Evolutionary conservation across 2,113 vertebrate species (phyloP).

Genomic region (Eurystomus gularis): DNA sequence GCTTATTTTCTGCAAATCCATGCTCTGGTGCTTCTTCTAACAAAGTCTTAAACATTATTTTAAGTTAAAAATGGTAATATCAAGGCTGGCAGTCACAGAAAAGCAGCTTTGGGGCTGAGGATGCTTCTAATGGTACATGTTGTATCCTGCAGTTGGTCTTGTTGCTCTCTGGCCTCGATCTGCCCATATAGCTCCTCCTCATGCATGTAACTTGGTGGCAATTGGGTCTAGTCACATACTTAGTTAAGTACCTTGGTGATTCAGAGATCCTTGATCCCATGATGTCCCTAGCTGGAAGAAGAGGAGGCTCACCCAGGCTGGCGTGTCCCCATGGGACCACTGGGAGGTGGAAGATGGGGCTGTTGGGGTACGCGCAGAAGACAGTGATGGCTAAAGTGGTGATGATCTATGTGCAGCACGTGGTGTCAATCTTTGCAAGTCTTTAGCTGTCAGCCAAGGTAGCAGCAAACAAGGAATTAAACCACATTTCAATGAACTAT

Average conservation of each 20-base stretch:
- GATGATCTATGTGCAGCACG: rapidly evolving
- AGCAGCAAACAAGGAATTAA: background rate
- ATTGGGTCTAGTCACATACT: rapidly evolving
- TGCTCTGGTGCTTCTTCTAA: background rate
- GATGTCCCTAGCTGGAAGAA: rapidly evolving
- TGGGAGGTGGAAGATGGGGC: rapidly evolving
- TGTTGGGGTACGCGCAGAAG: rapidly evolving
- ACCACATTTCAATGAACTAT: background rate
- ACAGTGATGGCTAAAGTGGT: rapidly evolving
- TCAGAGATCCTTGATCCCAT: background rate
- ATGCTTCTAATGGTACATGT: background rate
- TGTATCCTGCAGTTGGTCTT: background rate
- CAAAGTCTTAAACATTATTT: background rate
- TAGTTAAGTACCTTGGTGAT: rapidly evolving
- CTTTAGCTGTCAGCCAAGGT: background rate
- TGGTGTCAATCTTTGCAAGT: background rate
- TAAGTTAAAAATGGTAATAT: background rate
- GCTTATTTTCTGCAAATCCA: background rate
- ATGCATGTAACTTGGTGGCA: no score
- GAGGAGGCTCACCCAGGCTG: background rate
- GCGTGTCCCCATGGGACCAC: background rate
- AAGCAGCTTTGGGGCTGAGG: background rate
- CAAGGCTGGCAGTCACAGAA: rapidly evolving
- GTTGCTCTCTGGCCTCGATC: background rate
- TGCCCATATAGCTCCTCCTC: background rate